Evolutionary conservation across 2,797 vertebrate species (phyloP), one percentile per base, ranked within the genome.

Genomic region (Darevskia mixta): DNA sequence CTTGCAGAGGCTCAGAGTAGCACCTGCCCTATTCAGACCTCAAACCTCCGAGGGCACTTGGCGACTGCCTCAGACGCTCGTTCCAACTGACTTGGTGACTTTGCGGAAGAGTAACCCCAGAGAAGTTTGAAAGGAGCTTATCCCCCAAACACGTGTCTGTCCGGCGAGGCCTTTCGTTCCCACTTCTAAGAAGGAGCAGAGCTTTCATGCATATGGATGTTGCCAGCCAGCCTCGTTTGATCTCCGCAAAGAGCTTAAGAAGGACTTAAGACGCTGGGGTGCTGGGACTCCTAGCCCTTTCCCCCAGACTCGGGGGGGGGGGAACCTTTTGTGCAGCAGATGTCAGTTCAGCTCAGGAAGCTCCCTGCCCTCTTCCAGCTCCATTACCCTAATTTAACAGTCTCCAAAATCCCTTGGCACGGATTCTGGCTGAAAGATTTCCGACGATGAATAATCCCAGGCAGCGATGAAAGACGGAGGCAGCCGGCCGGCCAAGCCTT

Each of bases 321-420:
- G 32, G 1, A 71, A 55, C 32, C 79, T 41, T 75, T 49, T 15
- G 77, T 23, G 43, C 32, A 3, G 49, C n/a, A 38, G 23, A 0
- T 0, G 0, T 5, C 43, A 7, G 2, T 17, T 69, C n/a, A 25
- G 41, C 71, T 87, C 2, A 1, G 18, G 4, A 1, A 49, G 2
- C 55, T 75, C 27, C 4, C 2, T 20, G 49, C 41, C 9, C 41
- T 29, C 67, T 23, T 35, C 8, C 73, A 11, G 32, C 1, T 41
- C 43, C 20, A 58, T 90, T 76, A 41, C 61, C 49, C 75, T 88
- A 18, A 72, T 35, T 79, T 79, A 64, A 80, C 66, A 67, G 29
- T 15, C 69, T 80, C 35, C 8, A 23, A 49, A 61, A 45, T 66
- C 67, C 41, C 66, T 32, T 1, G 17, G 23, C 5, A 3, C 7